phyloP scores from a whole-genome alignment of 2,113 vertebrate genomes.

The Thunnus maccoyii region DNA sequence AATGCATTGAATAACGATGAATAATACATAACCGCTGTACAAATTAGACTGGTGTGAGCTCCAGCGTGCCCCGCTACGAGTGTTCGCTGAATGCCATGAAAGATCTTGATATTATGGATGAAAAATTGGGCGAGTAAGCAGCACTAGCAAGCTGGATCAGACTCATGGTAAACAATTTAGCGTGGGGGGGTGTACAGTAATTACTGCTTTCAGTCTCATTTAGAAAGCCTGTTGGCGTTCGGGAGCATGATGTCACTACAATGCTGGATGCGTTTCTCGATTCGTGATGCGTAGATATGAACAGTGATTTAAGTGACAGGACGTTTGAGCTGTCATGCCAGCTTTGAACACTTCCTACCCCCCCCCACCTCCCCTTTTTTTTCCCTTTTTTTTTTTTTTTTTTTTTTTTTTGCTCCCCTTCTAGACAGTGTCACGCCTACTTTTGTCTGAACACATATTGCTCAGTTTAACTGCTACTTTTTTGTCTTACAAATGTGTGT shows the following conservation, averaged over 20 bases:
- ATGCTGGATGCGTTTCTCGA: constrained; percentile 67
- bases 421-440: constrained; percentile 63
- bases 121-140: constrained; percentile 75
- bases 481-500: constrained; percentile 49
- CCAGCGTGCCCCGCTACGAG: constrained; percentile 29
- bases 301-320: constrained; percentile 78
- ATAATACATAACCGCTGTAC: constrained; percentile 77
- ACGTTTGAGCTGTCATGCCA: constrained; percentile 71
- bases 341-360: constrained; percentile 55
- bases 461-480: constrained; percentile 69
- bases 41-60: constrained; percentile 75
- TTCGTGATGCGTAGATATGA: constrained; percentile 63
- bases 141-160: constrained; percentile 70
- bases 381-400: neutral
- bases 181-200: constrained; percentile 60
- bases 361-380: neutral
- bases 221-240: constrained; percentile 77
- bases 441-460: constrained; percentile 78
- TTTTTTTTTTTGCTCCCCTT: constrained; percentile 25
- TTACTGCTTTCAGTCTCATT: constrained; percentile 80
- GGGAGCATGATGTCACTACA: constrained; percentile 61
- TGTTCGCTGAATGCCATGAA: constrained; percentile 70
- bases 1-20: constrained; percentile 76
- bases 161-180: constrained; percentile 83
- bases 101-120: constrained; percentile 72